Evolutionary conservation across 2,888 invertebrate genomes (phyloP).

Genomic region (Cremastinae sp.): DNA sequence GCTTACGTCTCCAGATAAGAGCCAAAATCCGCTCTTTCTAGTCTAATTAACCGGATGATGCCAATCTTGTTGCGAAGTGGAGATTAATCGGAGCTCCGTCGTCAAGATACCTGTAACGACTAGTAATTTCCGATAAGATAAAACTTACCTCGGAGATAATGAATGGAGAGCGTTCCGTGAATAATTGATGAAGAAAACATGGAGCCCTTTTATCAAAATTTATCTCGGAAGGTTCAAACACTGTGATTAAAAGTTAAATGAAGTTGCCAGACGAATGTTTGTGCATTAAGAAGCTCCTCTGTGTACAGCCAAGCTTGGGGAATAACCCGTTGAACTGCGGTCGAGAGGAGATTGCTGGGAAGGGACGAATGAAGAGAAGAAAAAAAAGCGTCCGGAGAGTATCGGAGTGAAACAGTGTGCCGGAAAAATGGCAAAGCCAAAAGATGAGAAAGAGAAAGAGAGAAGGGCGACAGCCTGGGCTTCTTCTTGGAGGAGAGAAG

Average conservation of each 20-base stretch:
- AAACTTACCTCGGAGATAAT: too few relatives aligned
- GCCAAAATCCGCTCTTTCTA: background rate
- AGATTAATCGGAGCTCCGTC: slow-evolving; percentile 32
- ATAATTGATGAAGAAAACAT: too few relatives aligned
- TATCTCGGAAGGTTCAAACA: too few relatives aligned
- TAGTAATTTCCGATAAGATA: background rate
- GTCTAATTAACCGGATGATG: slow-evolving; percentile 46
- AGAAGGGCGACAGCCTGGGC: slow-evolving; percentile 8
- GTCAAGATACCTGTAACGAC: slow-evolving; percentile 11
- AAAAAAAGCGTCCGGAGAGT: background rate
- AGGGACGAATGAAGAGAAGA: background rate
- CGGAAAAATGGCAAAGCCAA: slow-evolving; percentile 2
- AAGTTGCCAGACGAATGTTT: too few relatives aligned
- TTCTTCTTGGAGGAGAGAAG: slow-evolving; percentile 33
- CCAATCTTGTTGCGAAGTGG: slow-evolving; percentile 40
- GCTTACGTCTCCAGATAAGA: background rate
- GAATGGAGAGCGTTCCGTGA: too few relatives aligned
- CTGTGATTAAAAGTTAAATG: too few relatives aligned
- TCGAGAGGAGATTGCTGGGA: background rate
- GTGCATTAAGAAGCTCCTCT: too few relatives aligned
- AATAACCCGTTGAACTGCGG: too few relatives aligned
- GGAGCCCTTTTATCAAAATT: too few relatives aligned
- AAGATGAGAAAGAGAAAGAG: slow-evolving; percentile 21
- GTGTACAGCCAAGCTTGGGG: too few relatives aligned
- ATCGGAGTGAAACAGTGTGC: slow-evolving; percentile 5